phyloP scores from a whole-genome alignment of 2,888 invertebrate genomes.

The Rhingia campestris region DNA sequence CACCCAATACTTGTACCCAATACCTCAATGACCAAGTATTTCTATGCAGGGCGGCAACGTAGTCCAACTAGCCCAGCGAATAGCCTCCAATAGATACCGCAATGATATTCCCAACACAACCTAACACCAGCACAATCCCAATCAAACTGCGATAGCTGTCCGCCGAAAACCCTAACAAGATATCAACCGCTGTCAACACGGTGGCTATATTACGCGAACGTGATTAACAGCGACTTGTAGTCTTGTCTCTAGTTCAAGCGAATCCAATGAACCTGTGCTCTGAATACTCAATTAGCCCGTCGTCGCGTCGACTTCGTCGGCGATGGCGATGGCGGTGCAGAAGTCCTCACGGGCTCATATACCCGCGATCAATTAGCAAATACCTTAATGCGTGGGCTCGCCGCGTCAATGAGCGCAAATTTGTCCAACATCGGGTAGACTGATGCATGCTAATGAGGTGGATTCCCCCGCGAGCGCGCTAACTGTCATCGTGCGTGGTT shows the following conservation, averaged over 20 bases:
- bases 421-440: conserved; percentile 52
- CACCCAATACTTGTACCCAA: background rate
- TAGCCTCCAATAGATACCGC: background rate
- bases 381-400: conserved; percentile 55
- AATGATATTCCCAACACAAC: conserved; percentile 1
- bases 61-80: background rate
- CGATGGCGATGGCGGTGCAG: background rate
- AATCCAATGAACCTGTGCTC: conserved; percentile 59
- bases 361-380: conserved; percentile 50
- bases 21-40: background rate
- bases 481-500: conserved; percentile 27
- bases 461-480: conserved; percentile 5
- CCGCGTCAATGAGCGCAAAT: conserved; percentile 51
- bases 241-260: conserved; percentile 65
- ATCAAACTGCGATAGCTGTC: conserved; percentile 12
- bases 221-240: conserved; percentile 25
- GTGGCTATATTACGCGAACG: conserved; percentile 15
- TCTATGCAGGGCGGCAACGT: conserved; percentile 12
- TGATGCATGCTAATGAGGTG: conserved; percentile 66
- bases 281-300: conserved; percentile 62
- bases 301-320: conserved; percentile 7
- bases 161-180: conserved; percentile 14
- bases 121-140: conserved; percentile 10
- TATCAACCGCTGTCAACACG: conserved; percentile 33
- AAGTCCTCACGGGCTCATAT: background rate